These are phyloP conservation scores for Anthrax anthrax DNA, from an alignment of 2,888 invertebrate species.

Conservation along the genomic window DNA sequence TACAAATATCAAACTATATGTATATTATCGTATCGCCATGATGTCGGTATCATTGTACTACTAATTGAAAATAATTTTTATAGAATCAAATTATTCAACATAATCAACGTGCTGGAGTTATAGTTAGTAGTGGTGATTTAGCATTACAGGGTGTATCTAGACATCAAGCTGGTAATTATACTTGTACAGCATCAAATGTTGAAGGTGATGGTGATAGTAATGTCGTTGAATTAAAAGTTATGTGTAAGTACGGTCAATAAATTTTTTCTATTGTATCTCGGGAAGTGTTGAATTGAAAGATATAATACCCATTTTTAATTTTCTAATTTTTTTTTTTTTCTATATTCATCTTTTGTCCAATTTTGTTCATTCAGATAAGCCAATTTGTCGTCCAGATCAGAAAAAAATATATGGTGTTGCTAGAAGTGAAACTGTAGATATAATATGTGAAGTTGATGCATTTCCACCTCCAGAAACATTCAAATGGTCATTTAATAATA, in stretches of 20 bases:
- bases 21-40: too few species aligned
- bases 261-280: too few species aligned
- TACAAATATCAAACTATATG: too few species aligned
- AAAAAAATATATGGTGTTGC: slow-evolving; percentile 73
- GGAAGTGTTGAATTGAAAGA: not conserved
- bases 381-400: slow-evolving; percentile 60
- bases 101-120: slow-evolving; percentile 73
- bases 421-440: slow-evolving; percentile 62
- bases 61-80: too few species aligned
- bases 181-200: slow-evolving; percentile 79
- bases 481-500: slow-evolving; percentile 83
- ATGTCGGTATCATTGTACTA: too few species aligned
- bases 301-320: not conserved
- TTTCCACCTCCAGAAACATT: slow-evolving; percentile 71
- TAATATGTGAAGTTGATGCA: slow-evolving; percentile 72
- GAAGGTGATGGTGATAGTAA: slow-evolving; percentile 82
- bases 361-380: slow-evolving; percentile 51
- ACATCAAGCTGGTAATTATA: slow-evolving; percentile 73
- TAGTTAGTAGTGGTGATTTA: slow-evolving; percentile 68
- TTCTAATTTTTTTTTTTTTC: not conserved
- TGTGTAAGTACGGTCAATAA: slow-evolving; percentile 92
- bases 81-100: slow-evolving; percentile 76
- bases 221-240: slow-evolving; percentile 66
- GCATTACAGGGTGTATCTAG: slow-evolving; percentile 68
- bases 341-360: slow-evolving; percentile 4